Conservation (phyloP, 2,888 invertebrate genomes). For the Dorcus parallelipipedus region DNA sequence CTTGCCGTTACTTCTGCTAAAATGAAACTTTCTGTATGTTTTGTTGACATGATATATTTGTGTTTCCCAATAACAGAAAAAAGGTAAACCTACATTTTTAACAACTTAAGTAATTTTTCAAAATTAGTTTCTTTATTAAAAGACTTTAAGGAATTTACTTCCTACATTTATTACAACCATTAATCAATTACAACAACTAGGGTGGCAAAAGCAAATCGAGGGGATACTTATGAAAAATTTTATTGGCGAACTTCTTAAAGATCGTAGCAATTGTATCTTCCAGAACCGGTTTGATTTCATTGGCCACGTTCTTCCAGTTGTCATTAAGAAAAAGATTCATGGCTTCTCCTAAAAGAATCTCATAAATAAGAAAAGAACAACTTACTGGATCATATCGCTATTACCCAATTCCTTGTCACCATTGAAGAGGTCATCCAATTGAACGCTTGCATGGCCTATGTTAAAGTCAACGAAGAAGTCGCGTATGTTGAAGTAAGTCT, state of each 20-base stretch:
- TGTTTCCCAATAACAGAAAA: no score
- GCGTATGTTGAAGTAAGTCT: conserved; percentile 59
- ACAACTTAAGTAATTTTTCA: no score
- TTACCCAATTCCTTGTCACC: conserved; percentile 65
- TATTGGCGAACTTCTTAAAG: conserved; percentile 58
- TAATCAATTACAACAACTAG: background rate
- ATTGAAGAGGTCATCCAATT: conserved; percentile 69
- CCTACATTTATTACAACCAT: no score
- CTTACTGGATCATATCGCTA: background rate
- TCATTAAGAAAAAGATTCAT: conserved; percentile 77
- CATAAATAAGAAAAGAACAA: background rate
- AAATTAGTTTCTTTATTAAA: no score
- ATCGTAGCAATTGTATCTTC: conserved; percentile 60
- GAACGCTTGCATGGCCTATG: conserved; percentile 61
- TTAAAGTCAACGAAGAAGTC: conserved; percentile 65
- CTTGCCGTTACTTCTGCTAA: no score
- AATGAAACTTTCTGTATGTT: no score
- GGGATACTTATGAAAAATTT: conserved; percentile 59
- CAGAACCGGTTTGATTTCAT: conserved; percentile 68
- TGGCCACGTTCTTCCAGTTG: conserved; percentile 69
- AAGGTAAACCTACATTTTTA: no score
- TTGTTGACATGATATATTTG: no score
- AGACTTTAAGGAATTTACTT: no score
- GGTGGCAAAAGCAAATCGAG: conserved; percentile 54
- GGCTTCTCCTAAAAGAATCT: conserved; percentile 54